Conservation (phyloP, 2,113 vertebrate species). For the Varanus komodoensis region DNA sequence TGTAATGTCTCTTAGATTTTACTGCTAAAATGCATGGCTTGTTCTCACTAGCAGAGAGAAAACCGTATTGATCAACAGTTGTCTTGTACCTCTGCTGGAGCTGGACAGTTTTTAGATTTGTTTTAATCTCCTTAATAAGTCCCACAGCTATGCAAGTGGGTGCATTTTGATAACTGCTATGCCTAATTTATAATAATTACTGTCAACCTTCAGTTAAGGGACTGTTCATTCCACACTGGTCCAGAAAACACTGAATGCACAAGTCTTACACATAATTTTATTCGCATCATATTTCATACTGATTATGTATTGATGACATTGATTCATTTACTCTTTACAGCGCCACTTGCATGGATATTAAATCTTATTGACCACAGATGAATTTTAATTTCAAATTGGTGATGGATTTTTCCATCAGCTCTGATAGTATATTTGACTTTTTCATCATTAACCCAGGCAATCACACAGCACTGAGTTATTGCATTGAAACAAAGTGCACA, state of each 20-base stretch:
- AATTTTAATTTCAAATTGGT: conserved; percentile 95
- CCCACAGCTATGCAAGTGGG: conserved; percentile 86
- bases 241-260: conserved; percentile 85
- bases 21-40: conserved; percentile 46
- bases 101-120: conserved; percentile 82
- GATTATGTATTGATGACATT: conserved; percentile 95
- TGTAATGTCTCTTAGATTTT: conserved; percentile 51
- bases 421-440: conserved; percentile 92
- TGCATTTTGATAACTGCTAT: conserved; percentile 87
- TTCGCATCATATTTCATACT: conserved; percentile 92
- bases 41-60: conserved; percentile 42
- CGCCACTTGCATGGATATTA: conserved; percentile 91
- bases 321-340: conserved; percentile 92
- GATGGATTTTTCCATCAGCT: conserved; percentile 96
- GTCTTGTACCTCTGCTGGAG: conserved; percentile 74
- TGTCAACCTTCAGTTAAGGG: conserved; percentile 88
- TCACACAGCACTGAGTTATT: conserved; percentile 89
- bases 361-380: conserved; percentile 95
- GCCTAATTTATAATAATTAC: conserved; percentile 94
- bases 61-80: conserved; percentile 80
- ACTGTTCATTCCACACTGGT: conserved; percentile 85
- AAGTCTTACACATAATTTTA: conserved; percentile 89
- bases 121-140: conserved; percentile 88
- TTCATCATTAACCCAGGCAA: conserved; percentile 87
- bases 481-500: conserved; percentile 87